A percentile compares a stretch with the other conserved stretches of the same genome.
These are phyloP conservation scores for Quadroppia sp. DNA, from an alignment of 2,888 invertebrate genomes.

Conservation along the genomic window DNA sequence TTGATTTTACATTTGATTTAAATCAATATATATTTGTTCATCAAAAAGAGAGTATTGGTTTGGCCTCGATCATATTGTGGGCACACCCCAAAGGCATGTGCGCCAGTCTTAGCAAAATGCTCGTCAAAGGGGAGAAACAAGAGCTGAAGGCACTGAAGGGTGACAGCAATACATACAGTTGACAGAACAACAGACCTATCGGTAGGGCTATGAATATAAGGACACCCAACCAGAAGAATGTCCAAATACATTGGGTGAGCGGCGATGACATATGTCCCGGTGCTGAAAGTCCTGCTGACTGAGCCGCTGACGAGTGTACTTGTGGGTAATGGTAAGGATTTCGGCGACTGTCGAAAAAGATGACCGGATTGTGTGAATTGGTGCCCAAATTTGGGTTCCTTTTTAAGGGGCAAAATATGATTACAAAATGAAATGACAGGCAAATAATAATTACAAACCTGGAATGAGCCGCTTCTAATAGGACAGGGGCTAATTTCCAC, in stretches of 20 bases:
- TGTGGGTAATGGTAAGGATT: conserved; percentile 32
- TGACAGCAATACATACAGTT: conserved; percentile 52
- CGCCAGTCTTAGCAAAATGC: conserved; percentile 51
- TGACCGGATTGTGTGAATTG: background rate
- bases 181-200: conserved; percentile 51
- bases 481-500: conserved; percentile 41
- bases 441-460: too few species aligned
- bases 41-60: conserved; percentile 38
- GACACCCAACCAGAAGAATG: conserved; percentile 52
- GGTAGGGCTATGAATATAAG: conserved; percentile 52
- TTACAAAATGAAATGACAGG: too few species aligned
- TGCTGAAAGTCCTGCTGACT: background rate
- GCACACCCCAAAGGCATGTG: conserved; percentile 52
- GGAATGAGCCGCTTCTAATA: conserved; percentile 34
- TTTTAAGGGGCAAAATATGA: background rate
- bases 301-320: background rate
- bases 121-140: conserved; percentile 49
- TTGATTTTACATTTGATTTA: too few species aligned
- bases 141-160: conserved; percentile 50
- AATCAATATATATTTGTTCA: too few species aligned
- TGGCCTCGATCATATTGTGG: conserved; percentile 50
- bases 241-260: conserved; percentile 49
- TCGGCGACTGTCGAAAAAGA: conserved; percentile 27
- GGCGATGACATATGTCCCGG: conserved; percentile 34
- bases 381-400: background rate